Percentiles rank a stretch among this genome's conserved stretches.
Conservation (phyloP, 2,113 vertebrate genomes). For the Rhombomys opimus region DNA sequence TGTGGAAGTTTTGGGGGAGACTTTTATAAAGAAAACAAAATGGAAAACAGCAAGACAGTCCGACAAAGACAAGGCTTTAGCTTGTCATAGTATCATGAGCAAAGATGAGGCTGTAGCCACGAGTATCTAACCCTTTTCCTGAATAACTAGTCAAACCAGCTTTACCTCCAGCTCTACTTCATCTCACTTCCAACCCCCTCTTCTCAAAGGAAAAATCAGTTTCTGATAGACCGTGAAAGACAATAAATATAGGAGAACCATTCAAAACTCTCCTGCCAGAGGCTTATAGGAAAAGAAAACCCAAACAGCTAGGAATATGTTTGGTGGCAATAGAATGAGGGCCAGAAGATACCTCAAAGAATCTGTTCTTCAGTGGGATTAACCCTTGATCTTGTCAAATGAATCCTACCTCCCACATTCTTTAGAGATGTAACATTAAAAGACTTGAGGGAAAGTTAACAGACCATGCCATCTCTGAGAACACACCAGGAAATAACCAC, state of each 20-base stretch:
- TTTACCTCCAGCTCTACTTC: conserved; percentile 66
- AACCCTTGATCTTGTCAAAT: conserved; percentile 80
- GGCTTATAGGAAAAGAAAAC: conserved; percentile 52
- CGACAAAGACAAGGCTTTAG: conserved; percentile 72
- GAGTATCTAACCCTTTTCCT: conserved; percentile 64
- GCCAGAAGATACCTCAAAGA: conserved; percentile 59
- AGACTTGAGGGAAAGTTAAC: conserved; percentile 80
- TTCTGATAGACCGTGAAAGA: conserved; percentile 69
- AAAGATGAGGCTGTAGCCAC: conserved; percentile 65
- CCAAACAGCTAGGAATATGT: conserved; percentile 57
- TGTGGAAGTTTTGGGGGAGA: conserved; percentile 55
- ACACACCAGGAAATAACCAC: conserved; percentile 73
- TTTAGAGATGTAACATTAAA: conserved; percentile 81
- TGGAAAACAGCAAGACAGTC: conserved; percentile 58
- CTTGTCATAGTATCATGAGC: conserved; percentile 69
- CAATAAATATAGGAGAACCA: conserved; percentile 69
- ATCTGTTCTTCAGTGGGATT: conserved; percentile 62
- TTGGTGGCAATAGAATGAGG: conserved; percentile 40
- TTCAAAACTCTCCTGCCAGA: conserved; percentile 60
- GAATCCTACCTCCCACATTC: conserved; percentile 76
- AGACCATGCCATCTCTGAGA: conserved; percentile 76
- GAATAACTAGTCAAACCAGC: conserved; percentile 78
- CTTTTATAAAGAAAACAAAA: conserved; percentile 60
- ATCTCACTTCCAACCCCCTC: conserved; percentile 50
- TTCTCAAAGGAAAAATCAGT: conserved; percentile 70